Conservation (phyloP, 1,140 invertebrate species). For the Melitaea cinxia region DNA sequence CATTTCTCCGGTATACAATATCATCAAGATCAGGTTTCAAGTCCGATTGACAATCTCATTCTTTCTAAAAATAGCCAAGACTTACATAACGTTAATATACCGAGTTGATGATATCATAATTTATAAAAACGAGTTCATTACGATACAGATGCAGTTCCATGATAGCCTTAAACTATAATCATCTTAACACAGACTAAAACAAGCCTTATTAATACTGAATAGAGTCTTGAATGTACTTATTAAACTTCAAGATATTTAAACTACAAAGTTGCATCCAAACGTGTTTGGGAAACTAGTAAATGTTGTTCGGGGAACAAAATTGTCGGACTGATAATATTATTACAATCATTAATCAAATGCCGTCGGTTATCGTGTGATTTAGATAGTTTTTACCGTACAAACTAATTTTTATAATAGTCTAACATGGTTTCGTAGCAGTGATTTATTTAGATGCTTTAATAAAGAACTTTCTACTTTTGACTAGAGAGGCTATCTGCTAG, state of each 20-base stretch:
- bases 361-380: conserved; percentile 15
- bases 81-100: conserved; percentile 19
- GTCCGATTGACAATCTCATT: neutral
- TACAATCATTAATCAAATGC: conserved; percentile 26
- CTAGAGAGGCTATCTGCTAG: neutral
- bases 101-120: conserved; percentile 18
- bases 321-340: conserved; percentile 15
- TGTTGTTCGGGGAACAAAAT: conserved; percentile 12
- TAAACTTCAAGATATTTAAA: neutral
- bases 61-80: conserved; percentile 6
- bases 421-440: conserved; percentile 3
- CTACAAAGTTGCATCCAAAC: conserved; percentile 2
- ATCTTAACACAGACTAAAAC: neutral
- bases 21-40: neutral
- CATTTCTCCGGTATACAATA: neutral
- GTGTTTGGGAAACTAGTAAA: neutral
- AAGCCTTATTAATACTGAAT: neutral
- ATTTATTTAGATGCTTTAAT: conserved; percentile 14
- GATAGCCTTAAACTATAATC: neutral
- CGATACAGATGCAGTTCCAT: conserved; percentile 10
- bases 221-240: neutral
- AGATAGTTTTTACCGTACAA: conserved; percentile 6
- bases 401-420: conserved; percentile 19
- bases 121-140: conserved; percentile 23
- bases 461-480: neutral